Conservation (phyloP, 2,113 vertebrate genomes). For the Stegostoma tigrinum region DNA sequence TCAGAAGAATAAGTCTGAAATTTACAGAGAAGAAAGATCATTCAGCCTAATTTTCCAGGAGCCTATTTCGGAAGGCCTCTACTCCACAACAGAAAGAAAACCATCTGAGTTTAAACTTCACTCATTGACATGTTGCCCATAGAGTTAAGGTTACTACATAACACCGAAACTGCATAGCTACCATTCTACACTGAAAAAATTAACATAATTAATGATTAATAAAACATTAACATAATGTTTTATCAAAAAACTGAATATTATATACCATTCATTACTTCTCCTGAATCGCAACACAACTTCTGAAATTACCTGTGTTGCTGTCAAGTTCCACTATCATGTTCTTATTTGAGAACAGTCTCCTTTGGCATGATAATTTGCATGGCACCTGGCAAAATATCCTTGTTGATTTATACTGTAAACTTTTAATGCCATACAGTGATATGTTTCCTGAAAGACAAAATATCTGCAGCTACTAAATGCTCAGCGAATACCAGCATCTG, state of each 20-base stretch:
- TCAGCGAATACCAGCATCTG: neutral
- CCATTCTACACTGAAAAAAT: neutral
- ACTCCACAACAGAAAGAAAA: neutral
- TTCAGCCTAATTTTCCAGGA: neutral
- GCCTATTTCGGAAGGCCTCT: neutral
- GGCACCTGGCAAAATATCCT: constrained; percentile 39
- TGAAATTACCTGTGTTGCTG: constrained; percentile 56
- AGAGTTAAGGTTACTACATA: neutral
- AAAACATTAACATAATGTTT: neutral
- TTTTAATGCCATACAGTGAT: neutral
- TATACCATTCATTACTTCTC: neutral
- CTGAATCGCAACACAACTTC: neutral
- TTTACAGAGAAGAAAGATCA: neutral
- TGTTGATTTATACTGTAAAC: constrained; percentile 44
- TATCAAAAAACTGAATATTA: neutral
- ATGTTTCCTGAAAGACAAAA: constrained; percentile 12
- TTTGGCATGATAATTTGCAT: constrained; percentile 41
- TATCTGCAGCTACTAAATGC: neutral
- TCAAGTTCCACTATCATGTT: constrained; percentile 67
- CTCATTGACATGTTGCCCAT: neutral
- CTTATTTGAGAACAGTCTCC: constrained; percentile 51
- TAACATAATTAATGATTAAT: neutral
- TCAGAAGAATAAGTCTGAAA: neutral
- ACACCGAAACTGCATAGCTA: neutral
- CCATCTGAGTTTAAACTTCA: neutral